A percentile compares a stretch with the other conserved stretches of the same genome.
Conservation (phyloP, 1,140 invertebrate genomes). For the Gyrodactylus bullatarudis region DNA sequence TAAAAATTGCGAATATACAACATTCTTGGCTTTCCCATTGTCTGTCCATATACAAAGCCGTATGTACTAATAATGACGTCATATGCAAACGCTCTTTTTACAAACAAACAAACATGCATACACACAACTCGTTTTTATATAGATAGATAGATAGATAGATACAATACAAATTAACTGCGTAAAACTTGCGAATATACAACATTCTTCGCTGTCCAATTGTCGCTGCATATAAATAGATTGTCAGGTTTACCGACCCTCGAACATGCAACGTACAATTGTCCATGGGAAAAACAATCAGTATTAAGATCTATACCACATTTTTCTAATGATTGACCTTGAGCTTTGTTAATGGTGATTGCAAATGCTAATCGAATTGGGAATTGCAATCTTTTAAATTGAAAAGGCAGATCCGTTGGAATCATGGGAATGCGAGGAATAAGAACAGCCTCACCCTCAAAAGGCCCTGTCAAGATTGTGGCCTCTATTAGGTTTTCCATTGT, state of each 20-base stretch:
- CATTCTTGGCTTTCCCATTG: no score
- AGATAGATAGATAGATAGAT: no score
- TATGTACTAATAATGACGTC: no score
- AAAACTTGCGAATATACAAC: constrained; percentile 4
- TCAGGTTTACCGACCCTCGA: background rate
- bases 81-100: no score
- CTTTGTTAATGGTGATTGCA: constrained; percentile 26
- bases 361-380: constrained; percentile 23
- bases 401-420: constrained; percentile 9
- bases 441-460: background rate
- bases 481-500: background rate
- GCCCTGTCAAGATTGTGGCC: background rate
- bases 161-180: no score
- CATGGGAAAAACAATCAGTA: constrained; percentile 1
- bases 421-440: background rate
- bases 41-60: no score
- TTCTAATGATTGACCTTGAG: constrained; percentile 22
- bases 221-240: constrained; percentile 1
- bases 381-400: constrained; percentile 22
- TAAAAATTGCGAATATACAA: no score
- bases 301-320: constrained; percentile 8
- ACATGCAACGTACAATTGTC: constrained; percentile 1
- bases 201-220: background rate
- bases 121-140: no score
- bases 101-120: no score